Percentiles rank a stretch among this genome's conserved stretches.
Conservation (phyloP, 2,797 vertebrate species). For the Enteromius viviparus region DNA sequence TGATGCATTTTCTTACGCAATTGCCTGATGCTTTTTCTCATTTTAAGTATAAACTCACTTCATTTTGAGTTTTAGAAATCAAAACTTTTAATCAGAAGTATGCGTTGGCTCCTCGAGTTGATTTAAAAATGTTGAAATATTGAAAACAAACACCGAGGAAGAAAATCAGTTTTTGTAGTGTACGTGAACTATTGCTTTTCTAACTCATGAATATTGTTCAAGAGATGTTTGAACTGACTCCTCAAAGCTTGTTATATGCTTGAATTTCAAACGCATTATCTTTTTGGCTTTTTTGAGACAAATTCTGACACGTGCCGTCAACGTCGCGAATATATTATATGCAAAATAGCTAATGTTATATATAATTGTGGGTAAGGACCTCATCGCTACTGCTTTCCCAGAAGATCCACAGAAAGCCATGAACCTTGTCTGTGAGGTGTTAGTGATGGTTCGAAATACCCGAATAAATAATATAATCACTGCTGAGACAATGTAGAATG, state of each 20-base stretch:
- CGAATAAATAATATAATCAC: conserved; percentile 23
- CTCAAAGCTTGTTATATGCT: conserved; percentile 24
- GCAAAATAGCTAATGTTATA: conserved; percentile 26
- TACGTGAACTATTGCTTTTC: conserved; percentile 13
- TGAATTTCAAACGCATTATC: conserved; percentile 14
- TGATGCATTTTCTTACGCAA: not conserved
- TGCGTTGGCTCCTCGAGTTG: not conserved
- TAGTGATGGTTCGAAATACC: not conserved
- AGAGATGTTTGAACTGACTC: not conserved
- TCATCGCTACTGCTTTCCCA: not conserved
- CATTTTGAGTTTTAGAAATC: not conserved
- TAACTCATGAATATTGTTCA: conserved; percentile 8
- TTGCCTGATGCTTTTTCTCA: not conserved
- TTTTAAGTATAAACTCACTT: not conserved
- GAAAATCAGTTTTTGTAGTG: not conserved
- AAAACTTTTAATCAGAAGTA: not conserved
- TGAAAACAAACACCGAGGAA: not conserved
- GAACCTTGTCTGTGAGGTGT: conserved; percentile 5
- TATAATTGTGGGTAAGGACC: not conserved
- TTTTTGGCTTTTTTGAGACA: conserved; percentile 12
- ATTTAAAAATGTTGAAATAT: not conserved
- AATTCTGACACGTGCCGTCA: not conserved
- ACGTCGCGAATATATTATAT: conserved; percentile 16
- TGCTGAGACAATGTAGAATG: conserved; percentile 36
- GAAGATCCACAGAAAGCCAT: conserved; percentile 14